Conservation (phyloP, 2,888 invertebrate species). For the Adela reaumurella region DNA sequence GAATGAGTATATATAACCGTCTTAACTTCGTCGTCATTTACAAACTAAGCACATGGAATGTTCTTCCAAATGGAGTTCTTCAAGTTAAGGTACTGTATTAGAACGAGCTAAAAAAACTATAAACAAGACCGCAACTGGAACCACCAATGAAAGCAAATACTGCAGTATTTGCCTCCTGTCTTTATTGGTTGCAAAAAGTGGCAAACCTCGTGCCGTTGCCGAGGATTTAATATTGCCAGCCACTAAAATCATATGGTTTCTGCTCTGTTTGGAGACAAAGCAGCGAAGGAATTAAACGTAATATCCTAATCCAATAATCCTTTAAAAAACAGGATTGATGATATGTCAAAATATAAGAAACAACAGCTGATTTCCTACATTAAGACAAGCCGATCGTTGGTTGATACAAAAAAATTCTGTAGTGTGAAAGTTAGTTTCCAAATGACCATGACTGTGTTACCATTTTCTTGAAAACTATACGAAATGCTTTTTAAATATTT, state of each 20-base stretch:
- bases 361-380: slow-evolving; percentile 10
- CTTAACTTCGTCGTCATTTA: slow-evolving; percentile 5
- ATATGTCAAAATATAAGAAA: slow-evolving; percentile 10
- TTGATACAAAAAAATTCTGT: no score
- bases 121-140: slow-evolving; percentile 7
- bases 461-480: no score
- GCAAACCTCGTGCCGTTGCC: slow-evolving; percentile 1
- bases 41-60: slow-evolving; percentile 1
- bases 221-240: slow-evolving; percentile 1
- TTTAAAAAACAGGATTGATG: slow-evolving; percentile 5
- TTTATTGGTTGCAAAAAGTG: slow-evolving; percentile 2
- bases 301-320: no score
- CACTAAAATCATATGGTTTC: slow-evolving; percentile 1
- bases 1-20: slow-evolving; percentile 4
- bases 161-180: slow-evolving; percentile 2
- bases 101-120: slow-evolving; percentile 7
- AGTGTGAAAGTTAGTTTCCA: no score
- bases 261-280: slow-evolving; percentile 9
- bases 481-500: no score
- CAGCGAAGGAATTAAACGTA: slow-evolving; percentile 8
- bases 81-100: slow-evolving; percentile 8
- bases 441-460: no score
- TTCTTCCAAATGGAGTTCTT: slow-evolving; percentile 9
- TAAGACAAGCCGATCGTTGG: slow-evolving; percentile 10
- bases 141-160: slow-evolving; percentile 5